A percentile compares a stretch with the other conserved stretches of the same genome.
These are phyloP conservation scores for Odobenus rosmarus DNA, from an alignment of 2,113 vertebrate genomes.

Conservation along the genomic window DNA sequence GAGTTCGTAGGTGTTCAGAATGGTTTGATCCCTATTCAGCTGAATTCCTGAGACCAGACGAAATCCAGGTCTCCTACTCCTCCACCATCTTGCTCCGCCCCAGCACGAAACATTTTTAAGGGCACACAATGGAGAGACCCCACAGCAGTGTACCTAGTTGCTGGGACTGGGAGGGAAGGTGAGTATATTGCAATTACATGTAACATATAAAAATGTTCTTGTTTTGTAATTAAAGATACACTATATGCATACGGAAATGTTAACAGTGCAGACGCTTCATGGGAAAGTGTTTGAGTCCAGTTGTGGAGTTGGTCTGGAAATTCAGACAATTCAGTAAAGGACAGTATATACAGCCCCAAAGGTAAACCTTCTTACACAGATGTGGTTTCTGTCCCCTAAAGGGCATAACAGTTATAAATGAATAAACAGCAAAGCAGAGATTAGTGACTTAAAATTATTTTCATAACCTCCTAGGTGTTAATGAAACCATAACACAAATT, in stretches of 20 bases:
- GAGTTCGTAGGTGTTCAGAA: no score
- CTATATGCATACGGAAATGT: not conserved
- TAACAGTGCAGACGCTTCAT: fast-evolving
- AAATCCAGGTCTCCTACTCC: no score
- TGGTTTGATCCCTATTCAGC: no score
- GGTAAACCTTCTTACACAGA: not conserved
- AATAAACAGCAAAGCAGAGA: not conserved
- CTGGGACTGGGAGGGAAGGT: not conserved
- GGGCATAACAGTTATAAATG: not conserved
- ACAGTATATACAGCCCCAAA: not conserved
- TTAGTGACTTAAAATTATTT: not conserved
- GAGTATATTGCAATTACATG: not conserved
- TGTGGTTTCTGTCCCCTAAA: not conserved
- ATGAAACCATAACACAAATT: not conserved
- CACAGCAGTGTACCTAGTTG: fast-evolving
- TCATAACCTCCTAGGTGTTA: not conserved
- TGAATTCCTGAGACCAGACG: no score
- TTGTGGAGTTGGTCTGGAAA: not conserved
- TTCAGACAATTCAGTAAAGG: not conserved
- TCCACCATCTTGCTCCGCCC: no score
- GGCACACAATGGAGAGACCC: not conserved
- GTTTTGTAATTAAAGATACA: not conserved
- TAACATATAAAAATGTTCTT: no score
- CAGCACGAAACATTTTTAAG: not conserved
- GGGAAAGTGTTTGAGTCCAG: not conserved